Conservation (phyloP, 2,113 vertebrate species). For the Actenoides hombroni region DNA sequence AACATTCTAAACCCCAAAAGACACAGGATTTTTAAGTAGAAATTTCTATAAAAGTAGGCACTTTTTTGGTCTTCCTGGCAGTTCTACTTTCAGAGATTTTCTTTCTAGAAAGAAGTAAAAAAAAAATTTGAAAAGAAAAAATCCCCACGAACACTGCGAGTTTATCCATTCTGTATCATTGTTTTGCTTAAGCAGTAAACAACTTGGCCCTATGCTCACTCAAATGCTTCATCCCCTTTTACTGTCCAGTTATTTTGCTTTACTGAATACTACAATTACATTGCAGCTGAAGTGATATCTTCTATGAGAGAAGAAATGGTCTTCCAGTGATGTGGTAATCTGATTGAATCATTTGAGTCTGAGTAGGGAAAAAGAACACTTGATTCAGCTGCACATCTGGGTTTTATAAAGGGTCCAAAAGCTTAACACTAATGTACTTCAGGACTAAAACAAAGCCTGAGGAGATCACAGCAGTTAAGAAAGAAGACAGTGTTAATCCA, state of each 20-base stretch:
- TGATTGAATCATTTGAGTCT: constrained; percentile 25
- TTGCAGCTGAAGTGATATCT: constrained; percentile 11
- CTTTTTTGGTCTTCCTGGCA: background rate
- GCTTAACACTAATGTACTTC: background rate
- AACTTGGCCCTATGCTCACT: background rate
- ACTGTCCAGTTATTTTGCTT: background rate
- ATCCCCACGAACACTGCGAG: background rate
- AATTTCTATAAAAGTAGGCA: background rate
- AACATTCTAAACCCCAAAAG: constrained; percentile 35
- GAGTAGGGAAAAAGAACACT: constrained; percentile 8
- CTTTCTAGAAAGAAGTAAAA: background rate
- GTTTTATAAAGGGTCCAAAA: constrained; percentile 49
- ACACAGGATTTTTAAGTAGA: background rate
- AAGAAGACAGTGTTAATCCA: constrained; percentile 55
- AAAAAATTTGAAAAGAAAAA: background rate
- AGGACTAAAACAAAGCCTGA: constrained; percentile 22
- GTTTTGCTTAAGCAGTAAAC: background rate
- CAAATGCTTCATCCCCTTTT: background rate
- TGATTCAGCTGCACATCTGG: constrained; percentile 25
- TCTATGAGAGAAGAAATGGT: background rate
- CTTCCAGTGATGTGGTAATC: constrained; percentile 21
- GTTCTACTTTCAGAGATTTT: background rate
- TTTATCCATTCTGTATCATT: background rate
- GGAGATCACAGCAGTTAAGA: background rate
- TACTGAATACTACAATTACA: background rate